Percentiles rank a stretch among this genome's conserved stretches.
Evolutionary conservation across 92 coral and sea anemone species (phyloP).

Genomic region (Phymanthus crucifer): DNA sequence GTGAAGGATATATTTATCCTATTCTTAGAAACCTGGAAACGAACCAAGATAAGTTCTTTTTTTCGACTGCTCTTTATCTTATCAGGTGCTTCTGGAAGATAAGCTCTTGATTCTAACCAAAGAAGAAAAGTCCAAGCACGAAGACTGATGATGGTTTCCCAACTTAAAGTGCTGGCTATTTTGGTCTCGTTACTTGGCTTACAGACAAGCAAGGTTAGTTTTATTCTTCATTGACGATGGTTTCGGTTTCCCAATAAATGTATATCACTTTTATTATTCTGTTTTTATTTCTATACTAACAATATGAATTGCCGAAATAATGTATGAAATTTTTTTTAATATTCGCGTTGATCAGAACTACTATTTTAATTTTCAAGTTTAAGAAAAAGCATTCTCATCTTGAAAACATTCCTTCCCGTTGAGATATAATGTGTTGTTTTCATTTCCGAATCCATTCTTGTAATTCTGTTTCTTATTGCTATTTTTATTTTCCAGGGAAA

Average conservation of each 20-base stretch:
- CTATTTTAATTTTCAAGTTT: too few relatives aligned
- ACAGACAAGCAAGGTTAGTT: background rate
- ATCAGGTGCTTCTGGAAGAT: background rate
- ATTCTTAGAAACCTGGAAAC: background rate
- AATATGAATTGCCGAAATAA: too few relatives aligned
- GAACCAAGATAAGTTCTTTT: background rate
- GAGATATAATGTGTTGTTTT: too few relatives aligned
- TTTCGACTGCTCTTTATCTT: background rate
- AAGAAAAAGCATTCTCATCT: too few relatives aligned
- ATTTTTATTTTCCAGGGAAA: background rate
- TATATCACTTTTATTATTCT: too few relatives aligned
- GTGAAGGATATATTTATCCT: background rate
- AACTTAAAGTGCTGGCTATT: background rate
- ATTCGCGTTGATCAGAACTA: too few relatives aligned
- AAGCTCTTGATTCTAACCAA: background rate
- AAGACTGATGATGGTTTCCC: background rate
- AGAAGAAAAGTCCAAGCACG: background rate
- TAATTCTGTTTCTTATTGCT: background rate
- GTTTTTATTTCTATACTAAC: too few relatives aligned
- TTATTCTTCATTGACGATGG: too few relatives aligned
- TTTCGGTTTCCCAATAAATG: too few relatives aligned
- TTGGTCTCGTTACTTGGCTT: background rate
- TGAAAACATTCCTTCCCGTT: background rate
- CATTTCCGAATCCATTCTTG: too few relatives aligned
- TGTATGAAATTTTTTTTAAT: too few relatives aligned